phyloP scores from a whole-genome alignment of 1,140 invertebrate genomes.

The Oppia nitens region DNA sequence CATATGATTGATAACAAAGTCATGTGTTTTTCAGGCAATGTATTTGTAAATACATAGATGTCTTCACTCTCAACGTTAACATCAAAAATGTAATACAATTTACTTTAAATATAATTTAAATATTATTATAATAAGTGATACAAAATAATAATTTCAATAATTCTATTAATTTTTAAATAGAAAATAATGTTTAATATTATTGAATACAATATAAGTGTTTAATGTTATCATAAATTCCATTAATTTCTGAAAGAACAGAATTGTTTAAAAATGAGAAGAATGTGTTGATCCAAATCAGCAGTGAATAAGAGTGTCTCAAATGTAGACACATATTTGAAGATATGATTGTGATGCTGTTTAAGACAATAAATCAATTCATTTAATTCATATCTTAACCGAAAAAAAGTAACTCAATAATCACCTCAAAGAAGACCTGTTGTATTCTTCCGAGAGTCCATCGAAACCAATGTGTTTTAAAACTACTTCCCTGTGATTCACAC shows the following conservation, averaged over 20 bases:
- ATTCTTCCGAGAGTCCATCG: constrained; percentile 85
- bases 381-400: neutral
- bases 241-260: constrained; percentile 61
- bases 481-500: constrained; percentile 77
- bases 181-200: no score
- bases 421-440: constrained; percentile 83
- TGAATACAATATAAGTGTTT: no score
- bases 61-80: no score
- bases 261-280: constrained; percentile 91
- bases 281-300: constrained; percentile 85
- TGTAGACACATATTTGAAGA: constrained; percentile 89
- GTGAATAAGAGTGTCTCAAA: constrained; percentile 88
- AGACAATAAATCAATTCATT: constrained; percentile 11
- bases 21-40: no score
- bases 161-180: no score
- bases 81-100: no score
- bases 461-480: constrained; percentile 92
- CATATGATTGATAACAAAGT: no score
- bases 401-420: constrained; percentile 34
- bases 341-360: constrained; percentile 77
- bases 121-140: no score
- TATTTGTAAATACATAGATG: no score
- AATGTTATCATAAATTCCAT: no score
- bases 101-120: no score
- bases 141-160: no score